Evolutionary conservation across 2,113 vertebrate species (phyloP).

Genomic region (Acrocephalus arundinaceus): DNA sequence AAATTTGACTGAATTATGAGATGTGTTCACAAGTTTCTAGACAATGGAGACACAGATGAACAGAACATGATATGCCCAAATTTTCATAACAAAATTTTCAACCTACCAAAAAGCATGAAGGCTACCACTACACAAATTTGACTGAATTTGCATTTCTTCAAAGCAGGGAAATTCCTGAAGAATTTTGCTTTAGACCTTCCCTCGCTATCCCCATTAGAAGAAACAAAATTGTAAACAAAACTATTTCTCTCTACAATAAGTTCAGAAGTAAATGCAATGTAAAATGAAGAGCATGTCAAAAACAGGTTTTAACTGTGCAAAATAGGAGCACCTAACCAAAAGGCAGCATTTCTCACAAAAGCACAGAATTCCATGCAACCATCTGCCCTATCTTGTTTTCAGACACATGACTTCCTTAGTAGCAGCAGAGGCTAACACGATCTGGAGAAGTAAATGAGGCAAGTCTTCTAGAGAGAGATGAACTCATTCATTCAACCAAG

Average conservation of each 20-base stretch:
- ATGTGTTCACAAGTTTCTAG: background rate
- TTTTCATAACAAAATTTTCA: background rate
- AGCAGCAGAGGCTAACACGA: background rate
- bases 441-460: background rate
- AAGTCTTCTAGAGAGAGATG: background rate
- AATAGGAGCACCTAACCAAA: background rate
- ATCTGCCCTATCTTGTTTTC: background rate
- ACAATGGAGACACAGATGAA: background rate
- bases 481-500: background rate
- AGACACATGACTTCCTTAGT: background rate
- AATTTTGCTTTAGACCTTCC: background rate
- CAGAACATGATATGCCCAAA: background rate
- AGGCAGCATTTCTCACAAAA: background rate
- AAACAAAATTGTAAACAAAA: background rate
- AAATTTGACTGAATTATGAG: background rate
- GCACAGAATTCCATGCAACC: background rate
- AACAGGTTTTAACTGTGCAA: background rate
- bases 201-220: background rate
- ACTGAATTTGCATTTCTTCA: background rate
- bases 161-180: background rate
- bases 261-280: background rate
- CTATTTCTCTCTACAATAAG: background rate
- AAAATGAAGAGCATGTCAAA: background rate
- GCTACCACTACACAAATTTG: background rate
- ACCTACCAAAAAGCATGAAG: background rate